Evolutionary conservation across 1,140 invertebrate species (phyloP).

Genomic region (Drosophila nikananu): DNA sequence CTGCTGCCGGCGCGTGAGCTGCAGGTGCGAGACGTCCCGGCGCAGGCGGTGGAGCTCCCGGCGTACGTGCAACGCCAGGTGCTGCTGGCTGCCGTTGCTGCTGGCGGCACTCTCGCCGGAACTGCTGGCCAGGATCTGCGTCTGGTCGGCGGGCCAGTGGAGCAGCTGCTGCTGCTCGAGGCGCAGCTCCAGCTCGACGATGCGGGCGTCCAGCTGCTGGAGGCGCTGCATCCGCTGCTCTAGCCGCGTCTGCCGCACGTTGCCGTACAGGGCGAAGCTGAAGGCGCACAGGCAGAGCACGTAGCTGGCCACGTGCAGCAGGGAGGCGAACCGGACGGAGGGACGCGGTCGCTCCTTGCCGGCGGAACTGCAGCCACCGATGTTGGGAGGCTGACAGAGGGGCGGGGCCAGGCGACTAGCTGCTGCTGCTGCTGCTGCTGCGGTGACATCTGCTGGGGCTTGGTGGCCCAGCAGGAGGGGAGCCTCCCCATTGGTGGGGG

Average conservation of each 20-base stretch:
- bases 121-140: slow-evolving; percentile 45
- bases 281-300: slow-evolving; percentile 81
- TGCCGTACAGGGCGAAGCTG: slow-evolving; percentile 78
- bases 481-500: slow-evolving; percentile 21
- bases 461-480: slow-evolving; percentile 60
- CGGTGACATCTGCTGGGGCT: slow-evolving; percentile 14
- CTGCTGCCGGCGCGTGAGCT: slow-evolving; percentile 78
- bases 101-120: slow-evolving; percentile 24
- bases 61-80: slow-evolving; percentile 59
- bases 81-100: slow-evolving; percentile 35
- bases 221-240: slow-evolving; percentile 75
- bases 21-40: slow-evolving; percentile 81
- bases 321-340: slow-evolving; percentile 63
- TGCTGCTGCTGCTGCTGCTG: slow-evolving; percentile 38
- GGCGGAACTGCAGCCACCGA: slow-evolving; percentile 26
- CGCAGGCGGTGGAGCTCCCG: slow-evolving; percentile 82
- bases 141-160: slow-evolving; percentile 65
- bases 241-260: slow-evolving; percentile 75
- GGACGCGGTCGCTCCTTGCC: slow-evolving; percentile 58
- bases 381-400: slow-evolving; percentile 43
- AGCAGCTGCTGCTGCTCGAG: slow-evolving; percentile 71
- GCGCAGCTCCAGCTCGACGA: slow-evolving; percentile 75
- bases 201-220: slow-evolving; percentile 78
- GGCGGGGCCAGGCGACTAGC: slow-evolving; percentile 72
- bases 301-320: slow-evolving; percentile 79